These are phyloP conservation scores for Dendronephthya gigantea DNA, from an alignment of 64 coral and sea anemone genomes.

Conservation along the genomic window DNA sequence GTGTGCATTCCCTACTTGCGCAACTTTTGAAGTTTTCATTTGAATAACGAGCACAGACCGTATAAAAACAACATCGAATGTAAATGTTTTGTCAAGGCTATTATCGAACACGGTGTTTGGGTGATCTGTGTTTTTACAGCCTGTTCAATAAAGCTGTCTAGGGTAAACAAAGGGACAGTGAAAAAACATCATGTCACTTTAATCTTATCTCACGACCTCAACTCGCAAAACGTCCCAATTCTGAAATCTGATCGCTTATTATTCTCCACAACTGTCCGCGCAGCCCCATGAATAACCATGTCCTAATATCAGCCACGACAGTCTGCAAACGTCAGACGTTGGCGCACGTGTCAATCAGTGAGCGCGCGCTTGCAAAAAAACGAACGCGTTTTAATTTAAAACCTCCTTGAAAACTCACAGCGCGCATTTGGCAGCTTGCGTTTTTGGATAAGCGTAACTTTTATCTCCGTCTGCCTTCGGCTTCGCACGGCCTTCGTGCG, in stretches of 20 bases:
- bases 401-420: background rate
- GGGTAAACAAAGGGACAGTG: background rate
- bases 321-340: background rate
- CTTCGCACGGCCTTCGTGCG: background rate
- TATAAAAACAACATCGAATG: background rate
- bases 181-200: conserved; percentile 13
- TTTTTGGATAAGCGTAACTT: background rate
- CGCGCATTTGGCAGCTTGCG: background rate
- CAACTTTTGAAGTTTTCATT: background rate
- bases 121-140: conserved; percentile 22
- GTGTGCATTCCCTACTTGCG: background rate
- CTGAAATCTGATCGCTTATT: background rate
- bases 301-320: background rate
- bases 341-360: conserved; percentile 8
- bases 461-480: background rate
- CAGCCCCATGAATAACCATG: background rate
- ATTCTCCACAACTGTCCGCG: background rate
- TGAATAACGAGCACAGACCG: background rate
- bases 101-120: background rate
- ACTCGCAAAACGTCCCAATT: conserved; percentile 9
- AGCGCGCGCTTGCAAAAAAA: background rate
- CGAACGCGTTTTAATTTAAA: background rate
- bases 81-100: conserved; percentile 16
- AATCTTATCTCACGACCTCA: conserved; percentile 2
- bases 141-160: conserved; percentile 2